Base-by-base conservation (phyloP, 2,888 invertebrate species). In the Mimas tiliae region DNA sequence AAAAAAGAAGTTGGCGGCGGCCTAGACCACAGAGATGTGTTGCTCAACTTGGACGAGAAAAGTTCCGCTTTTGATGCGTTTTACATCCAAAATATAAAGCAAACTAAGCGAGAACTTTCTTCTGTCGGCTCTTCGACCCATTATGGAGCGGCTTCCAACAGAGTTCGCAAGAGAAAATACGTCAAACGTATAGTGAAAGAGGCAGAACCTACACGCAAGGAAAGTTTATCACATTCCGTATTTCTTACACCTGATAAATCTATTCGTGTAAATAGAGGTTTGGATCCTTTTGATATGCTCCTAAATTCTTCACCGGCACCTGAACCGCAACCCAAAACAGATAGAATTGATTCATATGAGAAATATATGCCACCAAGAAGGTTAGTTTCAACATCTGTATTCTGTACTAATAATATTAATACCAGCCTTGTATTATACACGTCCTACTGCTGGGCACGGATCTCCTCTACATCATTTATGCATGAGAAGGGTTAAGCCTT, bases 231-330 rank as follows among this genome's bases (percentile, higher is more conserved):
- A 0, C 73, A 71, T 0, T 85, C 86, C 1, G 82, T 82, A 0
- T 90, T 83, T 74, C 72, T 93, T 62, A 93, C 93, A 19, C 93
- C 93, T 9, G 87, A 93, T 70, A 92, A 90, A 74, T 93, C 93
- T 48, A 79, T 93, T 64, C 83, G 83, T 48, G 91, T 93, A 0
- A 93, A 92, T 69, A 92, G 85, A 72, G 82, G 80, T 4, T 72
- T 82, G 19, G 93, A 93, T 79, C 81, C 87, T 0, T 93, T 93
- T 67, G 93, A 93, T 73, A 83, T 87, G 71, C 80, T 93, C 21
- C 72, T 92, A 0, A 87, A 87, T 65, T 86, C 89, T 0, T 81
- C 89, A 7, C 77, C 83, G 19, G 73, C 71, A 6, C 66, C 63
- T 33, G 70, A 65, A 19, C 67, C 55, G 6, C 62, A 70, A 7